Evolutionary conservation across 2,888 invertebrate genomes (phyloP), one percentile per base, ranked within the genome.

Genomic region (Aphrophora alni): DNA sequence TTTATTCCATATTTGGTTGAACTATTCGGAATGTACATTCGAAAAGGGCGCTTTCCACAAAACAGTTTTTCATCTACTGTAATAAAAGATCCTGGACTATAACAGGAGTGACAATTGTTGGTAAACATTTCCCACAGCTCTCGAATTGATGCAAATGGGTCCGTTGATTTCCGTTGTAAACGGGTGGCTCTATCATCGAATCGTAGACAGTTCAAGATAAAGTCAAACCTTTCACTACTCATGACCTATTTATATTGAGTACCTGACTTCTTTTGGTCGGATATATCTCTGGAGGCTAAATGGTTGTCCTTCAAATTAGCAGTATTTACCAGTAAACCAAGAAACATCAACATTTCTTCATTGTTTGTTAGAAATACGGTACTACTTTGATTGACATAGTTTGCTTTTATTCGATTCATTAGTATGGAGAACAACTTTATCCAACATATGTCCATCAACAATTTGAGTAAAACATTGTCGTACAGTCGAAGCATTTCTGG

Each of bases 171-270:
- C 44, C 75, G 59, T 59, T 75, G 44, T 24, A 51, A 26, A 38
- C 59, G 24, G 21, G 75, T 51, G 24, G 24, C 75, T 51, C 75
- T 75, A 70, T 80, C 70, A 38, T 80, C 80, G 38, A 80, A 80
- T 38, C 80, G 17, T 17, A 80, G 27, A n/a, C 21, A 75, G 24
- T 79, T 79, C 28, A 79, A 26, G n/a, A 80, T 33, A 27, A 80
- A 80, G 38, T 80, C 75, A 38, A 80, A 80, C n/a, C 80, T n/a
- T 69, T 80, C 38, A 68, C 75, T 80, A 75, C 75, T 80, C 75
- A 80, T 75, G 24, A 75, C 80, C 7, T 25, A 80, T 12, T 75
- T 26, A 70, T 75, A 33, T 33, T 33, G 33, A 33, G 33, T 33
- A 33, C 33, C 33, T 33, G 33, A 33, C 33, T 33, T 33, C 33